These are phyloP conservation scores for Leptarthrus brevirostris DNA, from an alignment of 2,888 invertebrate genomes.

Conservation along the genomic window DNA sequence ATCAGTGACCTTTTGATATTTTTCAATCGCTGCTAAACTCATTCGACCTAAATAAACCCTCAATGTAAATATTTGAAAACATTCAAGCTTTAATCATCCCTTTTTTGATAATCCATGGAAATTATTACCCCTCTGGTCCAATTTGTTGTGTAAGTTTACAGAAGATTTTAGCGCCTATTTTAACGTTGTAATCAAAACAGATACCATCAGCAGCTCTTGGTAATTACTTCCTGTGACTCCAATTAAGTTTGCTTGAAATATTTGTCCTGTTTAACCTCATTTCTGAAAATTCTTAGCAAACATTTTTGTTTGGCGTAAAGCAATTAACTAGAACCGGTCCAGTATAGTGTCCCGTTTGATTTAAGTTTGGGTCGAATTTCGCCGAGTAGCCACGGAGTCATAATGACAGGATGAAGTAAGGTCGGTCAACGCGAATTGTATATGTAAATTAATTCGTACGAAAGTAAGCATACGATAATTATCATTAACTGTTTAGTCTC, in stretches of 20 bases:
- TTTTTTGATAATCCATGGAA: too few species aligned
- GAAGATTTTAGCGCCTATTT: not conserved
- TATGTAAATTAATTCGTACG: not conserved
- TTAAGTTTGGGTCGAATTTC: too few species aligned
- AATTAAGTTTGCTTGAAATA: not conserved
- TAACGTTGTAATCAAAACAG: not conserved
- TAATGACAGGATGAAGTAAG: too few species aligned
- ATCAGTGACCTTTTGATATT: too few species aligned
- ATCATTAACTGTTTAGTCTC: not conserved
- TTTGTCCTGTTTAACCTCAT: not conserved
- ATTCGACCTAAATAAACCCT: too few species aligned
- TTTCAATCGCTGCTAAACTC: too few species aligned
- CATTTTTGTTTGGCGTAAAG: not conserved
- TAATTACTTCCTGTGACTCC: not conserved
- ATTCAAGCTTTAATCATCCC: too few species aligned
- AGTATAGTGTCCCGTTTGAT: too few species aligned
- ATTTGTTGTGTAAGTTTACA: not conserved
- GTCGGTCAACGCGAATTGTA: too few species aligned
- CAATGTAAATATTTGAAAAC: too few species aligned
- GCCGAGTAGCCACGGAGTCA: too few species aligned
- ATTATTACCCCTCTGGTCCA: not conserved
- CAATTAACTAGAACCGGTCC: not conserved
- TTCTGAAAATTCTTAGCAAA: not conserved
- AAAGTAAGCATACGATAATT: not conserved
- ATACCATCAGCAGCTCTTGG: not conserved